These are phyloP conservation scores for Orgyia antiqua DNA, from an alignment of 2,888 invertebrate genomes.

Conservation along the genomic window DNA sequence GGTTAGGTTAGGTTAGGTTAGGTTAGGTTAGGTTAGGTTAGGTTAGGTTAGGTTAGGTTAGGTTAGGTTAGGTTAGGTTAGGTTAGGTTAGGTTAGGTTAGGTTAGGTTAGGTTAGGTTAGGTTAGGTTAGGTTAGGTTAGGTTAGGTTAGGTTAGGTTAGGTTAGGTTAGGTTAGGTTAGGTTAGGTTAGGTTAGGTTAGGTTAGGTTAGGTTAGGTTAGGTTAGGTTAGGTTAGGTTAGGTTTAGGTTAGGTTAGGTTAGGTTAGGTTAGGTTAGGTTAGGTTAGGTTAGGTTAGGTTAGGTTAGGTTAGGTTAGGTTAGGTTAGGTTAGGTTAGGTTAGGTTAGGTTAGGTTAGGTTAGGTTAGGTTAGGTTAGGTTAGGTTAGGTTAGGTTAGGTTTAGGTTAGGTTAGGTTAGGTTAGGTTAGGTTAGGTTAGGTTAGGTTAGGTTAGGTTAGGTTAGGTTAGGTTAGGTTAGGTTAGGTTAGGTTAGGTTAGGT, in stretches of 20 bases:
- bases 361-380: constrained; percentile 21
- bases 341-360: constrained; percentile 22
- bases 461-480: constrained; percentile 21
- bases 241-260: constrained; percentile 17
- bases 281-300: constrained; percentile 22
- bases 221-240: constrained; percentile 15
- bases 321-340: constrained; percentile 24
- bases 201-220: constrained; percentile 9
- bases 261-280: constrained; percentile 19
- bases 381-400: constrained; percentile 19
- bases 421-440: constrained; percentile 20
- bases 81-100: constrained; percentile 19
- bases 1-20: constrained; percentile 18
- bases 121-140: constrained; percentile 18
- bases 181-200: constrained; percentile 12
- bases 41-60: constrained; percentile 20
- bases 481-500: constrained; percentile 22
- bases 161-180: constrained; percentile 20
- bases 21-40: constrained; percentile 15
- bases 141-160: constrained; percentile 15
- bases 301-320: constrained; percentile 22
- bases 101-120: constrained; percentile 20
- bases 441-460: constrained; percentile 24
- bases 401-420: constrained; percentile 20
- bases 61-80: constrained; percentile 18